Conservation (phyloP, 2,797 vertebrate species). For the Calcarius lapponicus region DNA sequence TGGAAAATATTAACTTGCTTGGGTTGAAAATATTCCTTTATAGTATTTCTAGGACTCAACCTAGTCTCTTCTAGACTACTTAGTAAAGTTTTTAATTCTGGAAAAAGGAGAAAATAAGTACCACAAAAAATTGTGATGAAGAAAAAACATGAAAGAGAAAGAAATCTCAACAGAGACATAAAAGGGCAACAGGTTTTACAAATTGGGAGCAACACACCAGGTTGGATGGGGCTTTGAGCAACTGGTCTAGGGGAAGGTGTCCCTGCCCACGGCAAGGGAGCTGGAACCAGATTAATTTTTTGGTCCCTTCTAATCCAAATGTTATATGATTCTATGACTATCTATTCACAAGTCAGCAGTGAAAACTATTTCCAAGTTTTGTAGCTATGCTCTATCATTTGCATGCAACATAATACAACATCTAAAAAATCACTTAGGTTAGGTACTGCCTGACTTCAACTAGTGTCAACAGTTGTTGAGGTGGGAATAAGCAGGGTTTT, state of each 20-base stretch:
- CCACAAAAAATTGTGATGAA: not conserved
- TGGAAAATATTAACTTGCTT: not conserved
- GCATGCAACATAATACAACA: not conserved
- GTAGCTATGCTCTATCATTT: not conserved
- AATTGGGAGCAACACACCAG: not conserved
- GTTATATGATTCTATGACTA: not conserved
- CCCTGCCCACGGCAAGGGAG: accelerated
- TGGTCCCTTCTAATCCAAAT: not conserved
- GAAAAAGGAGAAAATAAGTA: not conserved
- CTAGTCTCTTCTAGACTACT: not conserved
- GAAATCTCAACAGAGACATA: not conserved
- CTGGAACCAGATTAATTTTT: not conserved
- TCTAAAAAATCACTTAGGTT: not conserved
- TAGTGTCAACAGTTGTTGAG: not conserved
- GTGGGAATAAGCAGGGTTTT: not conserved
- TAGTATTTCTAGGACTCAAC: not conserved
- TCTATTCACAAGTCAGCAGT: not conserved
- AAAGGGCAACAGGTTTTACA: not conserved
- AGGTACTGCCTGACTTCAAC: not conserved
- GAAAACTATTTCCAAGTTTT: not conserved
- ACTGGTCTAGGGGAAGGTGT: not conserved
- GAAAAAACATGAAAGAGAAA: not conserved
- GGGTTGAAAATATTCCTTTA: not conserved
- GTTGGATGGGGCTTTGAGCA: not conserved
- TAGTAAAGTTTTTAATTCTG: not conserved